A percentile compares a stretch with the other conserved stretches of the same genome.
These are phyloP conservation scores for Parnassius apollo DNA, from an alignment of 2,888 invertebrate species.

Conservation along the genomic window DNA sequence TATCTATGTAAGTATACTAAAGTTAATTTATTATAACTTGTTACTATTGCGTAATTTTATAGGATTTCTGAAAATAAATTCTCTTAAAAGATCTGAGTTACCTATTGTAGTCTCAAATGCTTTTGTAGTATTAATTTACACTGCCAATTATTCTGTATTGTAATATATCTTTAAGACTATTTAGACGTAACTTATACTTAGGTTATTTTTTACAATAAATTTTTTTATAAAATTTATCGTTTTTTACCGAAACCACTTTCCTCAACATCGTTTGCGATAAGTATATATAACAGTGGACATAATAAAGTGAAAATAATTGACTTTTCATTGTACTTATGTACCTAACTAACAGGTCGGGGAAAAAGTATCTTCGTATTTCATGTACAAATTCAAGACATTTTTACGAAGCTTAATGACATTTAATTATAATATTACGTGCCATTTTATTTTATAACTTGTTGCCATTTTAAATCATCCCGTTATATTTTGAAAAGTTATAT, in stretches of 20 bases:
- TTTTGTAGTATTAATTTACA: conserved; percentile 44
- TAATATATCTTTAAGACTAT: conserved; percentile 54
- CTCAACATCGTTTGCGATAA: no score
- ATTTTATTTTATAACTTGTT: no score
- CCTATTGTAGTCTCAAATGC: conserved; percentile 52
- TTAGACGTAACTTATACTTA: conserved; percentile 49
- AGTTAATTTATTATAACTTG: conserved; percentile 27
- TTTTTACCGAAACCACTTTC: background rate
- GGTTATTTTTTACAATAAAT: conserved; percentile 58
- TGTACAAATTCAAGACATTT: no score
- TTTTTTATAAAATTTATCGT: conserved; percentile 45
- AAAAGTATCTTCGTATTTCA: no score
- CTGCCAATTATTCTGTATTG: conserved; percentile 54
- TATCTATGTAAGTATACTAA: conserved; percentile 4
- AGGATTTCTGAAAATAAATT: conserved; percentile 32
- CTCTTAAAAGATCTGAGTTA: conserved; percentile 54
- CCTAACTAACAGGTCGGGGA: no score
- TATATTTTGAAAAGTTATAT: no score
- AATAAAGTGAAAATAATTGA: no score
- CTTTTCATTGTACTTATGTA: no score
- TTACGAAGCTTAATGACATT: no score
- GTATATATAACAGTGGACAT: no score
- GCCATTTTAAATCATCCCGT: no score
- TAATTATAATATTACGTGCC: no score
- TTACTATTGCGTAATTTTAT: conserved; percentile 11